A percentile compares a stretch with the other conserved stretches of the same genome.
These are phyloP conservation scores for Arrhamphus sclerolepis DNA, from an alignment of 2,797 vertebrate genomes.

Conservation along the genomic window DNA sequence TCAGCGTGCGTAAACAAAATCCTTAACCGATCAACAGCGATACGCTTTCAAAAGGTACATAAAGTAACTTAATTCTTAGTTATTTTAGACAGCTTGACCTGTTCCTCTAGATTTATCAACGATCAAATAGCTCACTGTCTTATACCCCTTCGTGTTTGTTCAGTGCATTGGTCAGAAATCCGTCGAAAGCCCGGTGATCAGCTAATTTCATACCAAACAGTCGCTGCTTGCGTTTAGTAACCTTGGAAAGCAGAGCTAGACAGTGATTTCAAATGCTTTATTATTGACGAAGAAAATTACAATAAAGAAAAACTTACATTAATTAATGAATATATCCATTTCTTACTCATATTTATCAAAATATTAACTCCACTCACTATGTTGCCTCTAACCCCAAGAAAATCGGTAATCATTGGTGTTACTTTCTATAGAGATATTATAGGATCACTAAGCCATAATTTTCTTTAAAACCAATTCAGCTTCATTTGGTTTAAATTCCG, in stretches of 20 bases:
- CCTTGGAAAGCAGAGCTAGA: neutral
- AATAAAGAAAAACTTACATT: too few species aligned
- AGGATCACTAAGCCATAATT: too few species aligned
- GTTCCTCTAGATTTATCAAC: neutral
- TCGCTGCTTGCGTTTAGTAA: neutral
- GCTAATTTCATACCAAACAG: slow-evolving; percentile 11
- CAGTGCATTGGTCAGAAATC: neutral
- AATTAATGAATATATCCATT: too few species aligned
- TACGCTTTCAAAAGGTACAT: slow-evolving; percentile 37
- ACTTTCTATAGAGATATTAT: neutral
- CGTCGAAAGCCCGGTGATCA: neutral
- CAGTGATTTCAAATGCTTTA: neutral
- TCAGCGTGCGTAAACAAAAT: slow-evolving; percentile 51
- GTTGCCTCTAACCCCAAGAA: neutral
- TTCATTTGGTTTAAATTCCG: too few species aligned
- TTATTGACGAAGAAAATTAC: too few species aligned
- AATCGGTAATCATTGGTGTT: neutral
- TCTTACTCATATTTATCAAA: neutral
- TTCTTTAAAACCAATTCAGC: too few species aligned
- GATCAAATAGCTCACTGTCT: neutral
- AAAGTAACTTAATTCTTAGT: neutral
- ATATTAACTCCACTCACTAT: neutral
- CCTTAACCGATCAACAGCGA: slow-evolving; percentile 28
- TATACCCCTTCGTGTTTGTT: neutral
- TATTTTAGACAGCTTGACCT: too few species aligned